Evolutionary conservation across 2,888 invertebrate genomes (phyloP).

Genomic region (Ceramica pisi): DNA sequence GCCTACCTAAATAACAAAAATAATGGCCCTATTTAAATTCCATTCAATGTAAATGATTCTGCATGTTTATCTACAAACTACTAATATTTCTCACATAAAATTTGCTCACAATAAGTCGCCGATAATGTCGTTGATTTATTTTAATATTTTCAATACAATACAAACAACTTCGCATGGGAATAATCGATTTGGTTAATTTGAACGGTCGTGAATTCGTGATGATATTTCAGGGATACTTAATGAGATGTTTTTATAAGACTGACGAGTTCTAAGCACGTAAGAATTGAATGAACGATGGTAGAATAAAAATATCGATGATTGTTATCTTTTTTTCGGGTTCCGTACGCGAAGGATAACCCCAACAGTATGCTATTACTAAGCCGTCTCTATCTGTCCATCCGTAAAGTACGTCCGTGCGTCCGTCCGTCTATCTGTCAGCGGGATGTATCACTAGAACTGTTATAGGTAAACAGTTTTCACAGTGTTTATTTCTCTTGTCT

Average conservation of each 20-base stretch:
- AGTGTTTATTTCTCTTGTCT: too few relatives aligned
- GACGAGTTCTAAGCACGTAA: conserved; percentile 48
- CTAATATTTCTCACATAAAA: conserved; percentile 62
- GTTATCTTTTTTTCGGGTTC: too few relatives aligned
- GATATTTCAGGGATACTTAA: conserved; percentile 54
- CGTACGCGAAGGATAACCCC: too few relatives aligned
- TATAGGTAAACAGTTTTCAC: too few relatives aligned
- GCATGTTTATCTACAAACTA: conserved; percentile 47
- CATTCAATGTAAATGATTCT: conserved; percentile 56
- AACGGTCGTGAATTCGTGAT: conserved; percentile 38
- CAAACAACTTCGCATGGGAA: conserved; percentile 53
- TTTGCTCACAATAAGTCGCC: conserved; percentile 59
- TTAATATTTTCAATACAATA: conserved; percentile 37
- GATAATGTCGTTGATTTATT: conserved; percentile 48
- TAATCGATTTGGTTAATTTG: conserved; percentile 56
- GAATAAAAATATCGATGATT: background rate
- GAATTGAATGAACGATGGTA: background rate
- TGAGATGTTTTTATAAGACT: conserved; percentile 28
- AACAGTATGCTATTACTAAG: too few relatives aligned
- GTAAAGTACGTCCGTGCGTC: too few relatives aligned
- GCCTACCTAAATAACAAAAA: conserved; percentile 12
- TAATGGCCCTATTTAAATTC: conserved; percentile 29
- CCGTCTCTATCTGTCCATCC: too few relatives aligned
- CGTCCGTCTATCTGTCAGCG: too few relatives aligned
- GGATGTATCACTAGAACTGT: too few relatives aligned